Evolutionary conservation across 2,888 invertebrate genomes (phyloP).

Genomic region (Melanophora roralis): DNA sequence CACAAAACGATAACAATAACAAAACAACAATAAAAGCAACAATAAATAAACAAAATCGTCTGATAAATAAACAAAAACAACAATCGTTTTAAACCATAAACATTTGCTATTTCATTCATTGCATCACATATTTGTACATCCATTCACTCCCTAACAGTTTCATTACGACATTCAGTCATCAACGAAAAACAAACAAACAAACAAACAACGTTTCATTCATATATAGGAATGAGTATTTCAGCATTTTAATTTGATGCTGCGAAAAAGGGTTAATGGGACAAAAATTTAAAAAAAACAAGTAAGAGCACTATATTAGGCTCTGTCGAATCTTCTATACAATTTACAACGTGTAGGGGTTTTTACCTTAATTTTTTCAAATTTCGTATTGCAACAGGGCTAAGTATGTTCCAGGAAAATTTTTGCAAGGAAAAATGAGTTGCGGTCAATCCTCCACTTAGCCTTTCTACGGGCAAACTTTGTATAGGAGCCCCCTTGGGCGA

Average conservation of each 20-base stretch:
- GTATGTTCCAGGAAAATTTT: too few species aligned
- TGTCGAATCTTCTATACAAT: too few species aligned
- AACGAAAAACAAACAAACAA: not conserved
- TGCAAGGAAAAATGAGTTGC: too few species aligned
- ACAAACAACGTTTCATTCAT: not conserved
- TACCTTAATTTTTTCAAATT: too few species aligned
- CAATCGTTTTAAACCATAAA: constrained; percentile 18
- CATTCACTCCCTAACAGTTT: not conserved
- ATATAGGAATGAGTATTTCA: not conserved
- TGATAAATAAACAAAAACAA: constrained; percentile 46
- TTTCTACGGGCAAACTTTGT: too few species aligned
- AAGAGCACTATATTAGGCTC: too few species aligned
- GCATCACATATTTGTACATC: not conserved
- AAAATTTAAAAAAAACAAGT: too few species aligned
- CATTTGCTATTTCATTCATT: not conserved
- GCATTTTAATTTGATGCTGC: not conserved
- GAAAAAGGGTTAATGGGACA: not conserved
- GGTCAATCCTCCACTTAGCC: too few species aligned
- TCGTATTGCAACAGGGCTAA: too few species aligned
- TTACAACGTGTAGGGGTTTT: too few species aligned
- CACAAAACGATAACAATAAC: constrained; percentile 12
- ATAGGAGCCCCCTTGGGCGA: too few species aligned
- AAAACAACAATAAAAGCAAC: constrained; percentile 18
- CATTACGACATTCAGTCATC: constrained; percentile 8
- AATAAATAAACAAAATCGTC: constrained; percentile 57